Percentiles rank a stretch among this genome's conserved stretches.
phyloP scores from a whole-genome alignment of 2,888 invertebrate species.

The Dasypolia templi region DNA sequence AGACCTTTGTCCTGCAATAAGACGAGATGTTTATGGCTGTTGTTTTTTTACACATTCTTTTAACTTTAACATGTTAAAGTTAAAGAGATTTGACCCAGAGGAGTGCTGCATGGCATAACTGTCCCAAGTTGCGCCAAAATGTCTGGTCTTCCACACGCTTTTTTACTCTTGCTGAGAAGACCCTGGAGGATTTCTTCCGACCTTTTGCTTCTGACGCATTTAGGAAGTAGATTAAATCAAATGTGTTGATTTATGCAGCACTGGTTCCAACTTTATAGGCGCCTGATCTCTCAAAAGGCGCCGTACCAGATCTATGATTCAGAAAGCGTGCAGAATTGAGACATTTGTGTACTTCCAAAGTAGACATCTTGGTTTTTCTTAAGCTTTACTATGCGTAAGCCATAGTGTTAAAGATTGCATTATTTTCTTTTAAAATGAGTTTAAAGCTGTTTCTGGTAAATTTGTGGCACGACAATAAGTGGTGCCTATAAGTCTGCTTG shows the following conservation, averaged over 20 bases:
- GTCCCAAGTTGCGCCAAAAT: not conserved
- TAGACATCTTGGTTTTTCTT: slow-evolving; percentile 15
- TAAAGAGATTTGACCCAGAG: not conserved
- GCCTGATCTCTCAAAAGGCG: slow-evolving; percentile 43
- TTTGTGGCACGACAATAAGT: not conserved
- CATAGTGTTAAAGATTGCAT: not conserved
- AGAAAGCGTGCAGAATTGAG: slow-evolving; percentile 26
- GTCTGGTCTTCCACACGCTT: not conserved
- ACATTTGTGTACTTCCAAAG: slow-evolving; percentile 37
- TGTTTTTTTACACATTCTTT: too few species aligned
- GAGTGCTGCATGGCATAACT: not conserved
- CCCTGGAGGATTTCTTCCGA: too few species aligned
- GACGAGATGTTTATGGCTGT: too few species aligned
- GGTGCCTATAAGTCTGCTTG: not conserved
- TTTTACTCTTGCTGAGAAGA: not conserved
- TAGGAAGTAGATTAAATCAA: slow-evolving; percentile 32
- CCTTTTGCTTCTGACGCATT: not conserved
- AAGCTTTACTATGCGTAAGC: slow-evolving; percentile 10
- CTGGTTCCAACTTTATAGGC: slow-evolving; percentile 25
- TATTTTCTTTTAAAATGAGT: not conserved
- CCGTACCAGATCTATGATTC: slow-evolving; percentile 30
- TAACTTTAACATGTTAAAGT: not conserved
- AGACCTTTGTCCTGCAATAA: not conserved
- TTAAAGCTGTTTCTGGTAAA: not conserved
- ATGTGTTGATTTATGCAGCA: slow-evolving; percentile 17